Evolutionary conservation across 2,113 vertebrate genomes (phyloP).

Genomic region (Meleagris gallopavo): DNA sequence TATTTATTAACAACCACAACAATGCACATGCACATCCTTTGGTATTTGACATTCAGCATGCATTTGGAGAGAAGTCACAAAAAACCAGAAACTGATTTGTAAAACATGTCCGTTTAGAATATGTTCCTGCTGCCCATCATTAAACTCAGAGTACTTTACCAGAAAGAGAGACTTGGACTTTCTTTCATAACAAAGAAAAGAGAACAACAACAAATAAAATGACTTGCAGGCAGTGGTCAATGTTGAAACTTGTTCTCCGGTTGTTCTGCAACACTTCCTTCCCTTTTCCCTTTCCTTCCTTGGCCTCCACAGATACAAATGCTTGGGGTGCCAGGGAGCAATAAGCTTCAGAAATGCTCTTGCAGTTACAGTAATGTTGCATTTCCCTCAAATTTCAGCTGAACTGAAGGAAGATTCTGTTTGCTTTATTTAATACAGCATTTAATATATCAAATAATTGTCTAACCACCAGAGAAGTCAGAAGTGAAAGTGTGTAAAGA

Average conservation of each 20-base stretch:
- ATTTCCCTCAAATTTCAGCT: not conserved
- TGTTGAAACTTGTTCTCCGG: constrained; percentile 45
- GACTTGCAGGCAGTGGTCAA: constrained; percentile 1
- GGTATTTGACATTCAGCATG: not conserved
- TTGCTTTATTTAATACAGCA: not conserved
- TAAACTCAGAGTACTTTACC: not conserved
- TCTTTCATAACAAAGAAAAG: constrained; percentile 5
- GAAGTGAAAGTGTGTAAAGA: not conserved
- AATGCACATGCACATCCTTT: not conserved
- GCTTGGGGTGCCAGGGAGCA: not conserved
- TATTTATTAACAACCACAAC: not conserved
- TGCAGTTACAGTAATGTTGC: not conserved
- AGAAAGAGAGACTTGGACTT: not conserved
- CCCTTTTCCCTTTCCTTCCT: not conserved
- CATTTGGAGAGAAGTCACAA: not conserved
- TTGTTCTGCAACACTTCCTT: constrained; percentile 54
- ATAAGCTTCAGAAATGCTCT: not conserved
- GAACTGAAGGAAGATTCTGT: not conserved
- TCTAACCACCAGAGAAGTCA: not conserved
- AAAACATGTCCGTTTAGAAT: not conserved
- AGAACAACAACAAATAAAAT: constrained; percentile 23
- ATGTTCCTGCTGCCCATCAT: not conserved
- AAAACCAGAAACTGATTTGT: not conserved
- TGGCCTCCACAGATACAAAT: not conserved
- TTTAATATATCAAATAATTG: not conserved